A percentile compares a stretch with the other conserved stretches of the same genome.
These are phyloP conservation scores for Chironex yamaguchii DNA, from an alignment of 30 jellyfish, hydroid and myxozoan species.

Conservation along the genomic window DNA sequence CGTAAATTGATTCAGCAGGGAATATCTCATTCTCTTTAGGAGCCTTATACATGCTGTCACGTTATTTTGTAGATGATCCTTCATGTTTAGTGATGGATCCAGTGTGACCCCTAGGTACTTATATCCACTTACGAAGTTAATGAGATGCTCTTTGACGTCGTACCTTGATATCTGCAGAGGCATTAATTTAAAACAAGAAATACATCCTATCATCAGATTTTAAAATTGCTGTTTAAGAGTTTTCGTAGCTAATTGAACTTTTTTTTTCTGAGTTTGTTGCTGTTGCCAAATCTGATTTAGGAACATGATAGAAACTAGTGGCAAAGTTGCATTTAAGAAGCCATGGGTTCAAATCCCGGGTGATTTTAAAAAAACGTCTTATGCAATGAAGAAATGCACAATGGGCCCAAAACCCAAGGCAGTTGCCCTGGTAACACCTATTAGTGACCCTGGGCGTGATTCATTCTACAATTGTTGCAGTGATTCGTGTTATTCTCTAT, in stretches of 20 bases:
- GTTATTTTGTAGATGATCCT: slow-evolving; percentile 29
- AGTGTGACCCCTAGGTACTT: slow-evolving; percentile 32
- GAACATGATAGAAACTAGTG: too few relatives aligned
- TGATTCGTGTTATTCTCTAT: not conserved
- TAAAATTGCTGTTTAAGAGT: not conserved
- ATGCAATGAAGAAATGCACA: too few relatives aligned
- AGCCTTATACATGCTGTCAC: slow-evolving; percentile 22
- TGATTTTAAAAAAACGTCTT: too few relatives aligned
- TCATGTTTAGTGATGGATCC: slow-evolving; percentile 32
- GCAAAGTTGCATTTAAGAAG: too few relatives aligned
- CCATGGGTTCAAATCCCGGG: too few relatives aligned
- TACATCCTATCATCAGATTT: not conserved
- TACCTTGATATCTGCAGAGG: too few relatives aligned
- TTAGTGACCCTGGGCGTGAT: too few relatives aligned
- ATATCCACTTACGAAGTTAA: slow-evolving; percentile 9
- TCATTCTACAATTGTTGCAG: not conserved
- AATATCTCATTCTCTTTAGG: slow-evolving; percentile 7
- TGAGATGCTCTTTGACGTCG: too few relatives aligned
- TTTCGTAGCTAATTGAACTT: not conserved
- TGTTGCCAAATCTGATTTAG: too few relatives aligned
- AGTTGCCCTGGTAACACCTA: too few relatives aligned
- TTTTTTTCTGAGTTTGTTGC: not conserved
- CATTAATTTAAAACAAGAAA: too few relatives aligned
- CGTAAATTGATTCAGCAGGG: slow-evolving; percentile 19
- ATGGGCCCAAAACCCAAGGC: too few relatives aligned